A percentile compares a stretch with the other conserved stretches of the same genome.
Evolutionary conservation across 2,113 vertebrate genomes (phyloP).

Genomic region (Marmota flaviventris): DNA sequence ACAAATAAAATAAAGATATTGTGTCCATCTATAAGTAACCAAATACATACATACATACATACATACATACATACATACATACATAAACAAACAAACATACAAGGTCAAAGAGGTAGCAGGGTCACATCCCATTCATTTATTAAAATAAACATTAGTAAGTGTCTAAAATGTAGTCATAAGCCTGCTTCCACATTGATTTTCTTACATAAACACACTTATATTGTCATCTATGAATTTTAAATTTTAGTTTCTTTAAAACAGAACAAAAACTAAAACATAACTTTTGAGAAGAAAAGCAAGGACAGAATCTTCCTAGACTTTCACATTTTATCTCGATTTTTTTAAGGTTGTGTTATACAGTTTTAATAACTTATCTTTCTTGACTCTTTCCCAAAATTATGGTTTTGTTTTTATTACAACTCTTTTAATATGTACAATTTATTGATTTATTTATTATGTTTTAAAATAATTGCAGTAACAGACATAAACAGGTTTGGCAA

Average conservation of each 20-base stretch:
- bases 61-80: not conserved
- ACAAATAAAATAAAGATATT: too few species aligned
- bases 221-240: not conserved
- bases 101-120: not conserved
- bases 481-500: not conserved
- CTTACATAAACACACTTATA: not conserved
- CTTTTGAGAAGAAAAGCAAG: not conserved
- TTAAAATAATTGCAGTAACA: not conserved
- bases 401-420: not conserved
- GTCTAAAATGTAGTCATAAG: not conserved
- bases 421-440: not conserved
- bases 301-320: not conserved
- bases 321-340: not conserved
- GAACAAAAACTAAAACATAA: not conserved
- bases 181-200: not conserved
- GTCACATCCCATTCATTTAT: not conserved
- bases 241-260: constrained; percentile 12
- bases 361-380: not conserved
- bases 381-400: not conserved
- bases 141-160: not conserved
- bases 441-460: not conserved
- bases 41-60: too few species aligned
- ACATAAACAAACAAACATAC: not conserved
- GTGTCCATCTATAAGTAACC: too few species aligned
- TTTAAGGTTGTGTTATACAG: not conserved